These are phyloP conservation scores for Alloplasta piceator DNA, from an alignment of 2,888 invertebrate genomes.

Conservation along the genomic window DNA sequence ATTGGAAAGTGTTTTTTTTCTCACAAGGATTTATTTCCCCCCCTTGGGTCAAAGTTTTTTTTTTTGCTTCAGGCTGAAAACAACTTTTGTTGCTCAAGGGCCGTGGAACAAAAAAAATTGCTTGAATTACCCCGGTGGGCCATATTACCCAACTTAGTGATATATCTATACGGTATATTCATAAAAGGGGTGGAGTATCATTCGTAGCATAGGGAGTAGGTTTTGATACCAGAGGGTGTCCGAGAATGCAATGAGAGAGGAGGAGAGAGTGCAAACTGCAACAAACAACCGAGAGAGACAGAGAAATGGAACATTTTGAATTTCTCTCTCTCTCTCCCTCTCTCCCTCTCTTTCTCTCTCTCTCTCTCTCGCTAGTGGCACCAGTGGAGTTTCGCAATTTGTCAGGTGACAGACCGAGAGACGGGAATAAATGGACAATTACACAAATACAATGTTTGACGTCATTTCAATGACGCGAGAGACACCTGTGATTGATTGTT, in stretches of 20 bases:
- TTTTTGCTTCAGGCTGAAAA: too few relatives aligned
- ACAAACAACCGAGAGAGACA: constrained; percentile 56
- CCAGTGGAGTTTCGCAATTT: constrained; percentile 76
- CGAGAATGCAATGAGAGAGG: constrained; percentile 17
- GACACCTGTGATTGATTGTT: constrained; percentile 83
- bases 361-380: constrained; percentile 61
- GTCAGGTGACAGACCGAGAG: constrained; percentile 82
- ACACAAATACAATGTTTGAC: constrained; percentile 83
- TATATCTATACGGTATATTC: constrained; percentile 66
- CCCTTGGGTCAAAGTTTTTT: too few relatives aligned
- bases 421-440: constrained; percentile 83
- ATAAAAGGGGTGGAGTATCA: constrained; percentile 50
- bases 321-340: constrained; percentile 13
- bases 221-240: constrained; percentile 39
- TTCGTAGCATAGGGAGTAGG: constrained; percentile 14
- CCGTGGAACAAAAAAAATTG: too few relatives aligned
- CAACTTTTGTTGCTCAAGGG: too few relatives aligned
- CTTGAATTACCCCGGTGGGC: too few relatives aligned
- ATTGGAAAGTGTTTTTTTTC: too few relatives aligned
- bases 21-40: too few relatives aligned
- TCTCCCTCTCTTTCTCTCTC: constrained; percentile 3
- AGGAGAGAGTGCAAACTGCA: constrained; percentile 34
- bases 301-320: background rate
- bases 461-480: constrained; percentile 83
- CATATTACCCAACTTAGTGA: background rate